Percentiles rank a stretch among this genome's conserved stretches.
Conservation (phyloP, 2,888 invertebrate species). For the Microctonus hyperodae region DNA sequence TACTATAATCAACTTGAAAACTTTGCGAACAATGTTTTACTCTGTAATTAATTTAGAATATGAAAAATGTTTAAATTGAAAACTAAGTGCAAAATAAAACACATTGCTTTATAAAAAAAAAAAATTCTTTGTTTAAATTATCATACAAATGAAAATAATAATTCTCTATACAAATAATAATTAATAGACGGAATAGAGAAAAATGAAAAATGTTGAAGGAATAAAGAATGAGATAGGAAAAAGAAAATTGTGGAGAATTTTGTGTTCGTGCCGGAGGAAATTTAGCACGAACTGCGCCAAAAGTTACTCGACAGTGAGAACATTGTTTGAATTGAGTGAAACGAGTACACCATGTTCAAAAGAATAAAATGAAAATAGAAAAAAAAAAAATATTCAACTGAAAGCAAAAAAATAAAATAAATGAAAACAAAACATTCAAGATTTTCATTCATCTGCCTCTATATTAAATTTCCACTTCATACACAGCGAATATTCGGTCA, state of each 20-base stretch:
- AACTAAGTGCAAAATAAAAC: no score
- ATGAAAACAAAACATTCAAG: background rate
- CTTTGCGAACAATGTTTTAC: no score
- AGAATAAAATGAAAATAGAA: background rate
- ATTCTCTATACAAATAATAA: background rate
- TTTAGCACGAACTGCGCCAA: background rate
- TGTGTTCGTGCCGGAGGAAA: background rate
- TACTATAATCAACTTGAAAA: no score
- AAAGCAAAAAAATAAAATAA: background rate
- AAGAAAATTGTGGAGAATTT: background rate
- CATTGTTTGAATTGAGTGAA: background rate
- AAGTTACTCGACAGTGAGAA: constrained; percentile 2
- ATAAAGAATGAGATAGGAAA: background rate
- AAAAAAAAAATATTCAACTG: background rate
- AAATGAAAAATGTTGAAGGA: background rate
- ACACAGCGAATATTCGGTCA: background rate
- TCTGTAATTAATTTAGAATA: no score
- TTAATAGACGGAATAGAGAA: background rate
- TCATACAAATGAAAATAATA: background rate
- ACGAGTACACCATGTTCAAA: background rate
- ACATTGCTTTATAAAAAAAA: no score
- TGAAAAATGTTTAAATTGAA: no score
- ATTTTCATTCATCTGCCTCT: background rate
- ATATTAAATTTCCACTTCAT: background rate
- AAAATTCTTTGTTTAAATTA: no score